These are phyloP conservation scores for Ectemnius continuus DNA, from an alignment of 2,888 invertebrate species.

Conservation along the genomic window DNA sequence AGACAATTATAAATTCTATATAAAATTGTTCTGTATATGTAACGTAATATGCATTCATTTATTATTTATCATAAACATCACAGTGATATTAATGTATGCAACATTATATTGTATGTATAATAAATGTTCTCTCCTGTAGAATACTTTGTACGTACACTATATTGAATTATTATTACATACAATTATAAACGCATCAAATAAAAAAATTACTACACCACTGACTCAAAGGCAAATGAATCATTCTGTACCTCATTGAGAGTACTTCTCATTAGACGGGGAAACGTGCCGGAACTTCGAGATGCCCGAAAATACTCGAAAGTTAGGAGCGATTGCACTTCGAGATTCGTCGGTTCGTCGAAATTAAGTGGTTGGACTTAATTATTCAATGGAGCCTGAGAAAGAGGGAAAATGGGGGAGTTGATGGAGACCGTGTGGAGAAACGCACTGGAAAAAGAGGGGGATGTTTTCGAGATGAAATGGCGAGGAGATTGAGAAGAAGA, in stretches of 20 bases:
- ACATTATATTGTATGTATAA: too few relatives aligned
- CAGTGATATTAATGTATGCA: too few relatives aligned
- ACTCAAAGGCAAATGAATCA: not conserved
- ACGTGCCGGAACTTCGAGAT: conserved; percentile 18
- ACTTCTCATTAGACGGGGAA: conserved; percentile 46
- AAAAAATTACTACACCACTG: too few relatives aligned
- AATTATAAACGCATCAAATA: too few relatives aligned
- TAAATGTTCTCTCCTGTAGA: too few relatives aligned
- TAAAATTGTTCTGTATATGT: too few relatives aligned
- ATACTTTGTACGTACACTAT: too few relatives aligned
- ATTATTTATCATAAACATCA: too few relatives aligned
- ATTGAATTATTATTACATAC: too few relatives aligned
- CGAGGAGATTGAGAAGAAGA: not conserved
- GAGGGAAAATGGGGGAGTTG: conserved; percentile 4
- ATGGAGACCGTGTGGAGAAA: conserved; percentile 10
- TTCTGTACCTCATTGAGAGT: conserved; percentile 39
- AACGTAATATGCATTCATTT: too few relatives aligned
- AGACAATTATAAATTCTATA: too few relatives aligned
- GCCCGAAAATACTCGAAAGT: conserved; percentile 34
- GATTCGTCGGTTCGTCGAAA: conserved; percentile 32
- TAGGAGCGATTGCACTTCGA: conserved; percentile 39
- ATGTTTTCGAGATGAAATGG: not conserved
- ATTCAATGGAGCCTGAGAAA: conserved; percentile 39
- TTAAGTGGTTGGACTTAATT: conserved; percentile 53
- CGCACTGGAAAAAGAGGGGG: not conserved